Evolutionary conservation across 2,797 vertebrate genomes (phyloP), one percentile per base, ranked within the genome.

Genomic region (Falco biarmicus): DNA sequence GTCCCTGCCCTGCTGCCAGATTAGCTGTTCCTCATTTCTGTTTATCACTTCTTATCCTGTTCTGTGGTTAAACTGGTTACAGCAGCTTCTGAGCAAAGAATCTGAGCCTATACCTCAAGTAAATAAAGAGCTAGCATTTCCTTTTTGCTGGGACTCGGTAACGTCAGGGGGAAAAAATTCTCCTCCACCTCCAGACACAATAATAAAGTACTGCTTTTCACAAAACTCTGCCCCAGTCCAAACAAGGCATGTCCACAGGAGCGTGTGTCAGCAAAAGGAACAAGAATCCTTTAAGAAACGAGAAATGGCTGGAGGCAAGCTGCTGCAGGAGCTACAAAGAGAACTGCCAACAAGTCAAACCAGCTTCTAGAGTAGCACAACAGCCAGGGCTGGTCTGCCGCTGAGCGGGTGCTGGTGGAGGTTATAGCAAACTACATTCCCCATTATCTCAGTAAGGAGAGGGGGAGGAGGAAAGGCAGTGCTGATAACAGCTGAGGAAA

Each of bases 251-350:
- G 22, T 68, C 57, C 61, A 50, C 47, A 59, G 24, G 71, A 90
- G 28, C 4, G 7, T 34, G 16, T 73, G 53, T 31, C 57, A 65
- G 73, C 54, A 91, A 84, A 83, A 86, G 54, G 25, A 82, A 24
- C 50, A 73, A 53, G 64, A 87, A 71, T 19, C 25, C 32, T 50
- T 61, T 31, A 89, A 92, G 66, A 59, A 66, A 63, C 47, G 61
- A 61, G 54, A 88, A 86, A 59, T 25, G 34, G 50, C 89, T 73
- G 34, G 63, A 78, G 85, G 43, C 76, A 88, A 93, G 83, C 54
- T 90, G 66, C 87, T 90, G 82, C 89, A 88, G 87, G 76, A 96
- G 57, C 60, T 86, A 29, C 74, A 87, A 71, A 93, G 73, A 57
- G 53, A 91, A 3, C 39, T 61, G 50, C 56, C 61, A 85, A 39